Evolutionary conservation across 2,888 invertebrate species (phyloP).

Genomic region (Coelinius sp.): DNA sequence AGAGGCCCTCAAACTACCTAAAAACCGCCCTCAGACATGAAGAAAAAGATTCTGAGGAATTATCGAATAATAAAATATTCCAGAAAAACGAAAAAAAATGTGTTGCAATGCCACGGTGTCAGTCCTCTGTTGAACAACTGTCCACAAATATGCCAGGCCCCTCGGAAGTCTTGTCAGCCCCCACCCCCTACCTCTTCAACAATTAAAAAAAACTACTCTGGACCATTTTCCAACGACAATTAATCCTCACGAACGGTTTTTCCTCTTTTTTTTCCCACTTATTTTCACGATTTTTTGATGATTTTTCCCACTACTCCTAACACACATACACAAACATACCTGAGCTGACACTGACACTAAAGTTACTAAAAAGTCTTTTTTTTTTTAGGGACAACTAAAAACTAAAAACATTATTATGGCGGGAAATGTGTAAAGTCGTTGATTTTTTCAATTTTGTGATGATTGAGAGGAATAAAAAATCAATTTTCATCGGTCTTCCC

Average conservation of each 20-base stretch:
- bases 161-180: background rate
- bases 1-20: background rate
- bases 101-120: constrained; percentile 4
- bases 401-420: background rate
- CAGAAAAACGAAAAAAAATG: background rate
- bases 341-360: constrained; percentile 12
- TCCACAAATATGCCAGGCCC: background rate
- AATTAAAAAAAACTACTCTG: background rate
- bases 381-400: background rate
- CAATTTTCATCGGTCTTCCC: constrained; percentile 1
- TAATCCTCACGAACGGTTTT: background rate
- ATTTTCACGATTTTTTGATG: background rate
- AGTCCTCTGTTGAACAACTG: background rate
- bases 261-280: background rate
- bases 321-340: constrained; percentile 10
- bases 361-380: background rate
- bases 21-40: no score
- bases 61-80: background rate
- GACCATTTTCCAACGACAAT: background rate
- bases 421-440: background rate
- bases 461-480: background rate
- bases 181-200: background rate
- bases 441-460: background rate
- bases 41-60: no score
- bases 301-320: background rate